These are phyloP conservation scores for Plecturocebus donacophilus DNA, from an alignment of 2,113 vertebrate genomes.

Conservation along the genomic window DNA sequence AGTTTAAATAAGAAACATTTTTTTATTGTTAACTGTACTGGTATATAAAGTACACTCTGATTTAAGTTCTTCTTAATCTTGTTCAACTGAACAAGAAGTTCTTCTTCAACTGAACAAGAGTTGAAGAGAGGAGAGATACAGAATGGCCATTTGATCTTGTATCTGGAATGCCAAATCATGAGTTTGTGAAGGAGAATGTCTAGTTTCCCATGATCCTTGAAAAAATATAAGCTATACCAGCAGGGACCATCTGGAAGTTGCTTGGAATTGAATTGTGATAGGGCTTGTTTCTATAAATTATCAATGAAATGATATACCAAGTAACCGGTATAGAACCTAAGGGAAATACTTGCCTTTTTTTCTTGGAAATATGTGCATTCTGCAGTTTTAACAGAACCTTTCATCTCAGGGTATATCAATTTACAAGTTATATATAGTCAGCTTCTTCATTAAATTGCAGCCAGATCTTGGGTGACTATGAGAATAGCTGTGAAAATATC, in stretches of 20 bases:
- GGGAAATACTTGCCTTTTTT: not conserved
- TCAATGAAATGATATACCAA: not conserved
- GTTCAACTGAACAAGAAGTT: too few species aligned
- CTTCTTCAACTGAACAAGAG: not conserved
- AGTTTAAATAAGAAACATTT: not conserved
- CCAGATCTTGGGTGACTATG: not conserved
- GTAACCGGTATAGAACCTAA: not conserved
- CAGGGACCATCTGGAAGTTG: not conserved
- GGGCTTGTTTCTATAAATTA: not conserved
- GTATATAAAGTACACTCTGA: not conserved
- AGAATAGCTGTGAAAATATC: constrained; percentile 16
- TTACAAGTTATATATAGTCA: constrained; percentile 25
- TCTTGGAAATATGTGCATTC: not conserved
- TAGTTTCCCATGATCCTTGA: not conserved
- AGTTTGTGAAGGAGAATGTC: not conserved
- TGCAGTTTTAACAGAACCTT: constrained; percentile 9
- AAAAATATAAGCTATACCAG: not conserved
- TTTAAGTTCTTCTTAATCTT: not conserved
- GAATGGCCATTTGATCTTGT: not conserved
- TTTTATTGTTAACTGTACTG: not conserved
- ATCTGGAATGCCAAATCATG: not conserved
- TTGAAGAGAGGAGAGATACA: not conserved
- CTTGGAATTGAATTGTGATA: not conserved
- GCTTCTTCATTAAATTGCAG: constrained; percentile 51
- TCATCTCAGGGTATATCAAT: not conserved